Evolutionary conservation across 2,797 vertebrate species (phyloP).

Genomic region (Phalanger gymnotis): DNA sequence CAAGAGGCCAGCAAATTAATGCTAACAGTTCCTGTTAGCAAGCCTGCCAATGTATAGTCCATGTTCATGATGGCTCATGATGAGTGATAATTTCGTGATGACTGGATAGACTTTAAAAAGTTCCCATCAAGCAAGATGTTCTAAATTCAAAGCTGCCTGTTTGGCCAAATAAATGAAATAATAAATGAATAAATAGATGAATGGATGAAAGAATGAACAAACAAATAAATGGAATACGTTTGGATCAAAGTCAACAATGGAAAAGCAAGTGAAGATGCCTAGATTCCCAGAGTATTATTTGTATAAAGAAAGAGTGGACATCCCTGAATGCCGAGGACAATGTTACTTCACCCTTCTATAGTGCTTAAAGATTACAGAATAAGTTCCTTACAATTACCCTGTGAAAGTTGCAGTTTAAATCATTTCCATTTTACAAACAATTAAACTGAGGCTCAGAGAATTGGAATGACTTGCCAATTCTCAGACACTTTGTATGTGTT

Average conservation of each 20-base stretch:
- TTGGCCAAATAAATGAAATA: background rate
- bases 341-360: background rate
- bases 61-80: slow-evolving; percentile 45
- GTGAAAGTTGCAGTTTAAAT: background rate
- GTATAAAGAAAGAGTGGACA: background rate
- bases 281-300: background rate
- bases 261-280: slow-evolving; percentile 57
- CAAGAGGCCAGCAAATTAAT: slow-evolving; percentile 61
- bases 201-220: background rate
- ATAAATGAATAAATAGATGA: background rate
- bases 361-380: background rate
- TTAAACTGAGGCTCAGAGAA: background rate
- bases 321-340: background rate
- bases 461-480: background rate
- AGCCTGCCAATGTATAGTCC: slow-evolving; percentile 12
- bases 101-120: slow-evolving; percentile 6
- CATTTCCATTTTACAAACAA: background rate
- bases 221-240: slow-evolving; percentile 43
- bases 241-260: slow-evolving; percentile 70
- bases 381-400: background rate
- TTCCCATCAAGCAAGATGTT: background rate
- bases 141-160: slow-evolving; percentile 26
- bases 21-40: slow-evolving; percentile 86
- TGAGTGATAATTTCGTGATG: slow-evolving; percentile 75
- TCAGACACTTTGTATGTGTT: background rate